Conservation (phyloP, 2,888 invertebrate genomes). For the Periphyllus acericola region DNA sequence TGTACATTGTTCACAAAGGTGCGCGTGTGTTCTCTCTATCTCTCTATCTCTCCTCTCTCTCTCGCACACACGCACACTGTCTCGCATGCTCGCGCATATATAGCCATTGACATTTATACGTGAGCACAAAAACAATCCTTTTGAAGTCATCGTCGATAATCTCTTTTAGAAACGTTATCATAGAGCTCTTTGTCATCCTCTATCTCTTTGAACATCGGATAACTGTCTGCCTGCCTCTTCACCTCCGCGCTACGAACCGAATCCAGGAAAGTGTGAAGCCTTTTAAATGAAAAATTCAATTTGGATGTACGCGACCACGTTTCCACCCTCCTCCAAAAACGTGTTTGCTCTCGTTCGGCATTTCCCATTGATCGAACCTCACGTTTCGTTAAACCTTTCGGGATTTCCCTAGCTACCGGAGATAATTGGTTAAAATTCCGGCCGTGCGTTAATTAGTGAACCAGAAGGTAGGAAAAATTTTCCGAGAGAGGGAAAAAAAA, state of each 20-base stretch:
- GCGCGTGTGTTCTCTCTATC: no score
- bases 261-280: conserved; percentile 47
- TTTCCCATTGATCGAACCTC: conserved; percentile 38
- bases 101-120: neutral
- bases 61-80: neutral
- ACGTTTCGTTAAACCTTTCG: conserved; percentile 42
- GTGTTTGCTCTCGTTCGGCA: conserved; percentile 4
- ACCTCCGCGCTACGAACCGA: neutral
- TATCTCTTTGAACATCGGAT: conserved; percentile 45
- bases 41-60: no score
- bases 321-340: neutral
- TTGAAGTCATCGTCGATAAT: conserved; percentile 56
- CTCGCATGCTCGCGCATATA: neutral
- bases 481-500: neutral
- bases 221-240: neutral
- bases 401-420: conserved; percentile 17
- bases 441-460: conserved; percentile 35
- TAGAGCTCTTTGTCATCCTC: conserved; percentile 55
- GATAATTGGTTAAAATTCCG: conserved; percentile 45
- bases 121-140: conserved; percentile 40
- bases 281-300: conserved; percentile 60
- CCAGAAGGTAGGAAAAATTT: neutral
- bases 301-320: neutral
- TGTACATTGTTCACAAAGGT: neutral
- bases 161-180: conserved; percentile 53